Evolutionary conservation across 2,113 vertebrate genomes (phyloP).

Genomic region (Saimiri boliviensis): DNA sequence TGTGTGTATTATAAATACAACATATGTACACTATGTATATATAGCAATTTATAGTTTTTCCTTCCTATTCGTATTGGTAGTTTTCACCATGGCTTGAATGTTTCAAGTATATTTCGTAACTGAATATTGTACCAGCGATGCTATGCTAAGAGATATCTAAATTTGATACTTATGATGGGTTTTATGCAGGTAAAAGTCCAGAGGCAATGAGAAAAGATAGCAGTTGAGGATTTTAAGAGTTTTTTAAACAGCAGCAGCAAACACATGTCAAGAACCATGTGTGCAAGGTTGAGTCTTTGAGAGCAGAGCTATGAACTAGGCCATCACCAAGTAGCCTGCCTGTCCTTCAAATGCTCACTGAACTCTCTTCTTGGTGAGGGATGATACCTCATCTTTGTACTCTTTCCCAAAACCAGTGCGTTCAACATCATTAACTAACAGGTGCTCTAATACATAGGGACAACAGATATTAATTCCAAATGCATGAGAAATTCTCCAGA

Average conservation of each 20-base stretch:
- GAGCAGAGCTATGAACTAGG: background rate
- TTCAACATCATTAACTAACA: background rate
- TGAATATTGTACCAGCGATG: background rate
- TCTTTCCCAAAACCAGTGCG: background rate
- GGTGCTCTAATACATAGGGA: background rate
- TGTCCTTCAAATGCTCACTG: background rate
- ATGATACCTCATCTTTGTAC: background rate
- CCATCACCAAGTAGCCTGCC: background rate
- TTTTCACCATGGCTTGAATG: background rate
- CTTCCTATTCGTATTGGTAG: background rate
- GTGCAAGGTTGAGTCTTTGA: background rate
- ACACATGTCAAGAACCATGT: background rate
- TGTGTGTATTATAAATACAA: background rate
- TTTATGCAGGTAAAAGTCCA: background rate
- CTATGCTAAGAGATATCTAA: background rate
- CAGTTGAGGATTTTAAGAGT: background rate
- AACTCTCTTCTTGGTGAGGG: background rate
- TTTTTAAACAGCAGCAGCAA: background rate
- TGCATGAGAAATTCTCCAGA: background rate
- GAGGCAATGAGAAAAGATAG: background rate
- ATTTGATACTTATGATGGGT: background rate
- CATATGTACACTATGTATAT: background rate
- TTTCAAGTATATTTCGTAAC: background rate
- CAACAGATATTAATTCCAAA: constrained; percentile 7
- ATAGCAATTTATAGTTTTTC: background rate